Conservation (phyloP, 2,888 invertebrate species). For the Cecidostiba fungosa region DNA sequence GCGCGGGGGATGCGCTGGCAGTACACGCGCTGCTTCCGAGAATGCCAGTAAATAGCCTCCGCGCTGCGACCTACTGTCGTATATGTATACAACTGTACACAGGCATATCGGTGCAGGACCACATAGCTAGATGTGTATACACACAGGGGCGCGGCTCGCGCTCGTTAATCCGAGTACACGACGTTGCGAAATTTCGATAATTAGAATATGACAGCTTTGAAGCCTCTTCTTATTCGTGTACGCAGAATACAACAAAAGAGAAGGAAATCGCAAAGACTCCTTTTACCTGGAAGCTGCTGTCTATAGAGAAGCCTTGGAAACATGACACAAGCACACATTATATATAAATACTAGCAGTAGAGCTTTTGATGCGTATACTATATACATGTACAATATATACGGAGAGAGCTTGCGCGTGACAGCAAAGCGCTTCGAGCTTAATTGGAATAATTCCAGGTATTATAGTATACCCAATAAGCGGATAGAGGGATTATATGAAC, state of each 20-base stretch:
- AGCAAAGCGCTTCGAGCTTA: neutral
- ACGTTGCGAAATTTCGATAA: neutral
- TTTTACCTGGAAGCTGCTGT: too few relatives aligned
- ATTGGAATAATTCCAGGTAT: conserved; percentile 2
- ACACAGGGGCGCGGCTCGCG: neutral
- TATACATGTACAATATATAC: too few relatives aligned
- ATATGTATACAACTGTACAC: neutral
- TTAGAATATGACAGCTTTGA: neutral
- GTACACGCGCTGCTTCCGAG: conserved; percentile 51
- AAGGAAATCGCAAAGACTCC: neutral
- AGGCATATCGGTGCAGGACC: conserved; percentile 15
- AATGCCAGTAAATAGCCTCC: conserved; percentile 57
- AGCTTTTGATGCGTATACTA: neutral
- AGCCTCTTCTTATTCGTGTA: neutral
- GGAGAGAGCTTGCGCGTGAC: neutral
- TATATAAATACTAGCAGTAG: neutral
- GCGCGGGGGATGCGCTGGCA: conserved; percentile 38
- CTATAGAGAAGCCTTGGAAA: too few relatives aligned
- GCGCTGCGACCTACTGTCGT: neutral
- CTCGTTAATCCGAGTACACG: neutral
- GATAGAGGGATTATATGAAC: too few relatives aligned
- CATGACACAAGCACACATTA: too few relatives aligned
- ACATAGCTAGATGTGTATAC: neutral
- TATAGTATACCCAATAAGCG: neutral
- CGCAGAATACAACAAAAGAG: neutral